These are phyloP conservation scores for Phrynocephalus versicolor DNA, from an alignment of 2,113 vertebrate genomes.

Conservation along the genomic window DNA sequence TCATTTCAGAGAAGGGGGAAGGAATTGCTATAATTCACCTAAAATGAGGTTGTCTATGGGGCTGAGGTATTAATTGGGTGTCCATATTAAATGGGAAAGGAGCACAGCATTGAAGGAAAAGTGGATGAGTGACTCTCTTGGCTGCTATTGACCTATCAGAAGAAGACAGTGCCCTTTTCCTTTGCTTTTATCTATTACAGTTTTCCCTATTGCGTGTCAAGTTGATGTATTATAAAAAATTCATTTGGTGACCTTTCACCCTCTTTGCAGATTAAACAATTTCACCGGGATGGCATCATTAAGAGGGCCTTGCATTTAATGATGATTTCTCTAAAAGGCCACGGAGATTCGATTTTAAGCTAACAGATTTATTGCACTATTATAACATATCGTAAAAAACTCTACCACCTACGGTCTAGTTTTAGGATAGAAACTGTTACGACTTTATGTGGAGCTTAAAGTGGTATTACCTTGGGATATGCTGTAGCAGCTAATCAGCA, in stretches of 20 bases:
- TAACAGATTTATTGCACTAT: constrained; percentile 99
- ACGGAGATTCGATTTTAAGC: constrained; percentile 99
- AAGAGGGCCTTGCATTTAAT: constrained; percentile 95
- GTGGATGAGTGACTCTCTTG: constrained; percentile 97
- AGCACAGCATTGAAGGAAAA: constrained; percentile 85
- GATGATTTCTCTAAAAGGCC: constrained; percentile 99
- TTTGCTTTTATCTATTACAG: constrained; percentile 91
- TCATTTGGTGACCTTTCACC: constrained; percentile 99
- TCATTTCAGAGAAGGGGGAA: constrained; percentile 84
- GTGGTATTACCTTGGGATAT: constrained; percentile 83
- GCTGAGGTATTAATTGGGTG: constrained; percentile 96
- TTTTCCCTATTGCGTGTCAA: constrained; percentile 97
- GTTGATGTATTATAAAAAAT: constrained; percentile 99
- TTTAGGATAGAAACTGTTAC: constrained; percentile 85
- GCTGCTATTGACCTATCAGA: constrained; percentile 99
- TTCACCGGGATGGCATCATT: constrained; percentile 94
- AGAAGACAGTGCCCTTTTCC: constrained; percentile 98
- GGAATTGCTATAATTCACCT: constrained; percentile 95
- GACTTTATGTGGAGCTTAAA: constrained; percentile 84
- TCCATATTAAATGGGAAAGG: constrained; percentile 99
- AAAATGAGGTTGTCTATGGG: constrained; percentile 88
- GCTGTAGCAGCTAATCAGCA: constrained; percentile 40
- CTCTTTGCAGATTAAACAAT: constrained; percentile 98
- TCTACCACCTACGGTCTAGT: constrained; percentile 91
- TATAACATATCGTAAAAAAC: constrained; percentile 99